Conservation (phyloP, 2,888 invertebrate genomes). For the Lithosia quadra region DNA sequence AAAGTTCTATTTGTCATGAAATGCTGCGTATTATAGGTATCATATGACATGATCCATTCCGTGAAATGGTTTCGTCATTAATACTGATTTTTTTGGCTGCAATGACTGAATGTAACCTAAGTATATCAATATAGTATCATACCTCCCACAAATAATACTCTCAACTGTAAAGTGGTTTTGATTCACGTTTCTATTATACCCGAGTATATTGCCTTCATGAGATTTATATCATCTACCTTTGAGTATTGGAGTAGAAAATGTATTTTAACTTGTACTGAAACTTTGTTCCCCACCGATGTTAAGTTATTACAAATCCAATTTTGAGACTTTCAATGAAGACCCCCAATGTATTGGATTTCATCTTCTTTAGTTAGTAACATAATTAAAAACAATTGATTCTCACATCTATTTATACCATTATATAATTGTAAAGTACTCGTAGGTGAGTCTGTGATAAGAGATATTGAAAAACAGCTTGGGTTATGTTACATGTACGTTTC, state of each 20-base stretch:
- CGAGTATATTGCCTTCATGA: neutral
- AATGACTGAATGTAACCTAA: slow-evolving; percentile 41
- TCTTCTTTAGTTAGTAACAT: no score
- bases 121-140: neutral
- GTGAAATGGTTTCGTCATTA: slow-evolving; percentile 7
- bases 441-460: no score
- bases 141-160: neutral
- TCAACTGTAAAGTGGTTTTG: neutral
- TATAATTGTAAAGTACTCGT: no score
- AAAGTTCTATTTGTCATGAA: neutral
- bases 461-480: no score
- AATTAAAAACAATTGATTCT: no score
- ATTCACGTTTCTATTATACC: neutral
- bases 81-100: neutral
- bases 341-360: no score
- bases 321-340: neutral
- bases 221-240: neutral
- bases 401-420: no score
- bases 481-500: no score
- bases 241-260: neutral
- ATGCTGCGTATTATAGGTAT: neutral
- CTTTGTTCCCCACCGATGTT: neutral
- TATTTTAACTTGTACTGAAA: neutral
- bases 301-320: neutral
- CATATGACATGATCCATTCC: neutral